Evolutionary conservation across 2,797 vertebrate species (phyloP).

Genomic region (Eulemur rubriventer): DNA sequence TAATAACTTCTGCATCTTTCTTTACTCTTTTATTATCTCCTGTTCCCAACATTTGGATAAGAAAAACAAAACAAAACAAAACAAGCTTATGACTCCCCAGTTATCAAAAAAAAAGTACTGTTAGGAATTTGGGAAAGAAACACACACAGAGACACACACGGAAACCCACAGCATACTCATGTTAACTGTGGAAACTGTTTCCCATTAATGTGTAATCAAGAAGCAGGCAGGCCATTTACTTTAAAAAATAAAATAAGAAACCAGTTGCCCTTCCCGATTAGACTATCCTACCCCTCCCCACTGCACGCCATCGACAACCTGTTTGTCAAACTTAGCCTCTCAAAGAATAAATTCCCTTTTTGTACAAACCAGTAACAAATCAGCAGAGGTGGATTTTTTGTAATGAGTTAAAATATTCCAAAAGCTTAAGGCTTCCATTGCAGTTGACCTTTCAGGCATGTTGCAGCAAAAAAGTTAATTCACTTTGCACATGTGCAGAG

Average conservation of each 20-base stretch:
- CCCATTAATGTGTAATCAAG: constrained; percentile 76
- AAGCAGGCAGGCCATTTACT: constrained; percentile 70
- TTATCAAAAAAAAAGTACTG: not conserved
- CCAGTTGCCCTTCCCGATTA: constrained; percentile 3
- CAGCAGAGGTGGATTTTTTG: constrained; percentile 80
- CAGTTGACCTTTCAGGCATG: constrained; percentile 90
- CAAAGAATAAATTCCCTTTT: constrained; percentile 63
- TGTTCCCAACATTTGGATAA: constrained; percentile 55
- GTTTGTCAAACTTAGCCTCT: constrained; percentile 71
- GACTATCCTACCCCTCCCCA: not conserved
- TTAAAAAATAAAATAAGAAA: constrained; percentile 76
- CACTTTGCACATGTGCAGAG: constrained; percentile 96
- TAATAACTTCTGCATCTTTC: constrained; percentile 35
- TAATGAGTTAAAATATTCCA: constrained; percentile 86
- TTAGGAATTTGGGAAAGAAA: constrained; percentile 38
- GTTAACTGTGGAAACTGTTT: constrained; percentile 74
- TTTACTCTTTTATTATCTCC: constrained; percentile 47
- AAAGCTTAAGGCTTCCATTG: constrained; percentile 83
- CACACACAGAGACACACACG: not conserved
- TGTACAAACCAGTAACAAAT: constrained; percentile 72
- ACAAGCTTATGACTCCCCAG: not conserved
- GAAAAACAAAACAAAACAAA: not conserved
- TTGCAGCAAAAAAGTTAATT: constrained; percentile 97
- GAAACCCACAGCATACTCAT: constrained; percentile 47
- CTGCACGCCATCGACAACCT: constrained; percentile 15